These are phyloP conservation scores for Oncorhynchus clarkii DNA, from an alignment of 2,113 vertebrate species.

Conservation along the genomic window DNA sequence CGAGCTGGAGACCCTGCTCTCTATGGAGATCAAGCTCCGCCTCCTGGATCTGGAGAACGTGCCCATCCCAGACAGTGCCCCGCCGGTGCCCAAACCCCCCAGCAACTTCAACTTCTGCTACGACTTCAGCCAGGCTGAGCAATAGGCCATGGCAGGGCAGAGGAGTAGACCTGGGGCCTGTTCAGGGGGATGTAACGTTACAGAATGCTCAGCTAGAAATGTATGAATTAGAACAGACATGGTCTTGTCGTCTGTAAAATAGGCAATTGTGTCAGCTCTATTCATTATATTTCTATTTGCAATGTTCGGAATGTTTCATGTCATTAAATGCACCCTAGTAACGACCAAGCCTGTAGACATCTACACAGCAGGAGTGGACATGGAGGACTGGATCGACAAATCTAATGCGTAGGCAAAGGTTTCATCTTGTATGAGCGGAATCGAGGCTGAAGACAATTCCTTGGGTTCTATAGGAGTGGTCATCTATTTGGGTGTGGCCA, in stretches of 20 bases:
- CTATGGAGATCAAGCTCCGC: conserved; percentile 96
- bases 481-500: too few relatives aligned
- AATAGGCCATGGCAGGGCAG: conserved; percentile 55
- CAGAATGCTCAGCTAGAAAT: too few relatives aligned
- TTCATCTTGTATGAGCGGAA: not conserved
- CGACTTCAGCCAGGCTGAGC: conserved; percentile 86
- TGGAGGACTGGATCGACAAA: not conserved
- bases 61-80: conserved; percentile 84
- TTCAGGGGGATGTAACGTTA: too few relatives aligned
- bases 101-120: conserved; percentile 97
- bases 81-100: conserved; percentile 87
- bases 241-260: too few relatives aligned
- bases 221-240: too few relatives aligned
- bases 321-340: not conserved
- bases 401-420: not conserved
- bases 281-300: too few relatives aligned
- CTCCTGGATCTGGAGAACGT: conserved; percentile 95
- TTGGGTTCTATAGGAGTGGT: not conserved
- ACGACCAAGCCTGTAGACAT: not conserved
- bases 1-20: conserved; percentile 92
- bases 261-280: too few relatives aligned
- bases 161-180: not conserved
- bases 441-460: not conserved
- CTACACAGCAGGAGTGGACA: not conserved
- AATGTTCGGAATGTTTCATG: too few relatives aligned